phyloP scores from a whole-genome alignment of 2,797 vertebrate species.

The Fistularia tabacaria region DNA sequence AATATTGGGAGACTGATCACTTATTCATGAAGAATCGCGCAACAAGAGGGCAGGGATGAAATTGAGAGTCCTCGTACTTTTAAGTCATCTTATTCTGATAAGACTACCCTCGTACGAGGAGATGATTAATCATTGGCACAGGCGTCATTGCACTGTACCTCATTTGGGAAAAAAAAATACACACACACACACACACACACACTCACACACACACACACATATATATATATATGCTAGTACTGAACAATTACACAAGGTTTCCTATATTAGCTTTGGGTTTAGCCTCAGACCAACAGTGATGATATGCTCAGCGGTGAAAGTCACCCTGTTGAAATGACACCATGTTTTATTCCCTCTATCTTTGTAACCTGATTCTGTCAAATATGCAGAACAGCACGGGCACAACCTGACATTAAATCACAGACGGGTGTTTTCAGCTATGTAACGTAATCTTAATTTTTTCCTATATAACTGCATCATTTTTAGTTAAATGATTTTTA shows the following conservation, averaged over 20 bases:
- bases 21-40: conserved; percentile 69
- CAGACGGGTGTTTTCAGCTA: conserved; percentile 28
- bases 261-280: conserved; percentile 40
- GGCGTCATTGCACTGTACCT: conserved; percentile 6
- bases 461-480: too few relatives aligned
- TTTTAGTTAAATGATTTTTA: too few relatives aligned
- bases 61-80: conserved; percentile 35
- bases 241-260: conserved; percentile 19
- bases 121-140: conserved; percentile 34
- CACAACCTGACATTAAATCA: conserved; percentile 41
- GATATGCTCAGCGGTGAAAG: conserved; percentile 37
- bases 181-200: neutral
- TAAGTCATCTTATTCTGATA: conserved; percentile 33
- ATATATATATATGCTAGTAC: conserved; percentile 9
- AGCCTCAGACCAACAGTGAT: conserved; percentile 30
- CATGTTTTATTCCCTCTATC: conserved; percentile 58
- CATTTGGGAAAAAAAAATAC: conserved; percentile 3
- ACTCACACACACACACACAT: neutral
- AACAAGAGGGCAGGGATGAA: conserved; percentile 59
- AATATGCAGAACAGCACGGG: conserved; percentile 31
- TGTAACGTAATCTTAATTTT: too few relatives aligned
- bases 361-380: conserved; percentile 71
- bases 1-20: conserved; percentile 56
- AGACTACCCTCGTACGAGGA: conserved; percentile 26
- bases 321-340: conserved; percentile 49